These are phyloP conservation scores for Formica selysi DNA, from an alignment of 1,140 invertebrate species.

Conservation along the genomic window DNA sequence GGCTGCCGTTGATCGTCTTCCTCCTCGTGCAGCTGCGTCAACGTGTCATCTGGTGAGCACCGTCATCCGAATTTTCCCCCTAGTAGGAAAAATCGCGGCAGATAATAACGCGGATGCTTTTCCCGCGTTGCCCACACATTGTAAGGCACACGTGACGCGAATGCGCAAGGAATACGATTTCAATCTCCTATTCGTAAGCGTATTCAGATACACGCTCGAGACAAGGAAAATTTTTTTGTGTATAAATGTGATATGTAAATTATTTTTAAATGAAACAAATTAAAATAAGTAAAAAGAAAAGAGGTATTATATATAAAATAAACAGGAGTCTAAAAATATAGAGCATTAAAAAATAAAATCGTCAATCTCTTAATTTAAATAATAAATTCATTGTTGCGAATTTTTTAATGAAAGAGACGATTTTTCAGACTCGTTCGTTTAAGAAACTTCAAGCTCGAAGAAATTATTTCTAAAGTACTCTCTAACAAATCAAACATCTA, in stretches of 20 bases:
- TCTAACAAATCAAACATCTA: neutral
- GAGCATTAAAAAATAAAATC: slow-evolving; percentile 1
- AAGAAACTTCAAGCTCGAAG: neutral
- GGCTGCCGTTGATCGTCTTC: slow-evolving; percentile 75
- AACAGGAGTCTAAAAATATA: neutral
- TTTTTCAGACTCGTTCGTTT: neutral
- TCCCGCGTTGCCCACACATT: neutral
- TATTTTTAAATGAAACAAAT: neutral
- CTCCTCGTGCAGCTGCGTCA: slow-evolving; percentile 79
- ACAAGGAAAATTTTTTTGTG: neutral
- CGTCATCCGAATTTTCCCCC: slow-evolving; percentile 39
- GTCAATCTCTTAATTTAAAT: neutral
- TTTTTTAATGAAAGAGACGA: neutral
- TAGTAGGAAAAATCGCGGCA: neutral
- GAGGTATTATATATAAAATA: too few species aligned
- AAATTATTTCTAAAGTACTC: neutral
- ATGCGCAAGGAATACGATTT: neutral
- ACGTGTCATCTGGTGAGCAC: slow-evolving; percentile 79
- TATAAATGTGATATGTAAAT: neutral
- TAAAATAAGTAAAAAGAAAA: too few species aligned
- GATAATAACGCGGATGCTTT: neutral
- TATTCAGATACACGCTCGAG: neutral
- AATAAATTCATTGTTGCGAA: neutral
- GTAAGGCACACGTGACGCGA: slow-evolving; percentile 1
- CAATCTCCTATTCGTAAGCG: neutral